These are phyloP conservation scores for Pissodes strobi DNA, from an alignment of 1,140 invertebrate genomes.

Conservation along the genomic window DNA sequence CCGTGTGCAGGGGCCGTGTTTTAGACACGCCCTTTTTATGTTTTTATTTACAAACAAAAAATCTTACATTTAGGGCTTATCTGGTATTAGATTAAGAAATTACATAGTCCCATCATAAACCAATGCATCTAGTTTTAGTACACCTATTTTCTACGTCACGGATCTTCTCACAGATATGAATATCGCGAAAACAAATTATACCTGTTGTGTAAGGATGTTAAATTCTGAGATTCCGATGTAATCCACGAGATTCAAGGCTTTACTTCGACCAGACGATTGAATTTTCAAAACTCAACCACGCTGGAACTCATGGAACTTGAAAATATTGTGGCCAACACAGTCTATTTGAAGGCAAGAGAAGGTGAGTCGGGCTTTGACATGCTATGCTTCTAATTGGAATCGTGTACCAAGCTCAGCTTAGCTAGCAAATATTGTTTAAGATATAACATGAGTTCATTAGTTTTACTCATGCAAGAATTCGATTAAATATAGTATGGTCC, in stretches of 20 bases:
- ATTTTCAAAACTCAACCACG: constrained; percentile 65
- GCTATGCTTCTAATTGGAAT: too few relatives aligned
- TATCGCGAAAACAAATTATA: constrained; percentile 2
- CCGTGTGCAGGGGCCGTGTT: constrained; percentile 5
- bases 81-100: too few relatives aligned
- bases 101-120: too few relatives aligned
- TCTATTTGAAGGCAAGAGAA: constrained; percentile 99
- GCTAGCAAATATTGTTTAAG: too few relatives aligned
- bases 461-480: too few relatives aligned
- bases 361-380: too few relatives aligned
- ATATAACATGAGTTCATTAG: too few relatives aligned
- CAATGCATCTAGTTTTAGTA: neutral
- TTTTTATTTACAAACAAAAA: constrained; percentile 25
- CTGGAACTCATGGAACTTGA: constrained; percentile 99
- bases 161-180: neutral
- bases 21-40: constrained; percentile 18
- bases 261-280: constrained; percentile 48
- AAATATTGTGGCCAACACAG: constrained; percentile 99
- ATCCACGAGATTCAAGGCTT: constrained; percentile 41
- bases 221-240: neutral
- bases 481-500: too few relatives aligned
- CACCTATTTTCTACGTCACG: neutral
- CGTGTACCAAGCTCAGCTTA: too few relatives aligned
- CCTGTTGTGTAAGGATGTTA: neutral
- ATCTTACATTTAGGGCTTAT: neutral